Evolutionary conservation across 1,140 invertebrate genomes (phyloP).

Genomic region (Pollicipes pollicipes): DNA sequence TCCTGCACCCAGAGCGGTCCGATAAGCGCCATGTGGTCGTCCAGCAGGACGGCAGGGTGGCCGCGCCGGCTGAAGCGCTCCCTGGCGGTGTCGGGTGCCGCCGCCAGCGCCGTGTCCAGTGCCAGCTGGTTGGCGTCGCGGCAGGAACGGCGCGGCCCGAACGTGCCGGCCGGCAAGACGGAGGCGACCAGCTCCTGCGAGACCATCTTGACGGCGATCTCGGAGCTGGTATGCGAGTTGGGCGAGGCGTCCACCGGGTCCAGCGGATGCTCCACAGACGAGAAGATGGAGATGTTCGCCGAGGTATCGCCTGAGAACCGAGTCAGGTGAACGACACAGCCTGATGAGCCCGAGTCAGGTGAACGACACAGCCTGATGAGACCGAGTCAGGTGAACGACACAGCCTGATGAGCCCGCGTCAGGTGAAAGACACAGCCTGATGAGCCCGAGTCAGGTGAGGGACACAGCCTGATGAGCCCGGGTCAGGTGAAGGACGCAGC

Average conservation of each 20-base stretch:
- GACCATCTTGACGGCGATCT: slow-evolving; percentile 4
- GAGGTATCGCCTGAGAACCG: neutral
- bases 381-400: too few species aligned
- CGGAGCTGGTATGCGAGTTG: neutral
- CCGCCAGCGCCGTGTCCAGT: slow-evolving; percentile 8
- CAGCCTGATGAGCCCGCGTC: too few species aligned
- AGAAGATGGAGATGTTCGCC: neutral
- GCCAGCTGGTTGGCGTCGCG: slow-evolving; percentile 14
- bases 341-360: too few species aligned
- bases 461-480: too few species aligned
- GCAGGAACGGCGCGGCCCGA: slow-evolving; percentile 7
- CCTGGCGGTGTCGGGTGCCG: neutral
- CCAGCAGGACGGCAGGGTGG: neutral
- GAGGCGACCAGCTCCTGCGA: neutral
- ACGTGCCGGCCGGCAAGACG: neutral
- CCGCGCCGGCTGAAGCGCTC: slow-evolving; percentile 10
- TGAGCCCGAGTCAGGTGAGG: too few species aligned
- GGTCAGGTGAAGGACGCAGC: too few species aligned
- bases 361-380: too few species aligned
- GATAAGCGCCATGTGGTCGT: neutral
- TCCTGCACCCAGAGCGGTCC: slow-evolving; percentile 6
- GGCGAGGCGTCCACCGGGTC: neutral
- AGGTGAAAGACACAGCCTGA: too few species aligned
- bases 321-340: too few species aligned
- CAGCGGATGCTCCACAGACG: neutral